These are phyloP conservation scores for Centrocercus urophasianus DNA, from an alignment of 2,113 vertebrate genomes.

Conservation along the genomic window DNA sequence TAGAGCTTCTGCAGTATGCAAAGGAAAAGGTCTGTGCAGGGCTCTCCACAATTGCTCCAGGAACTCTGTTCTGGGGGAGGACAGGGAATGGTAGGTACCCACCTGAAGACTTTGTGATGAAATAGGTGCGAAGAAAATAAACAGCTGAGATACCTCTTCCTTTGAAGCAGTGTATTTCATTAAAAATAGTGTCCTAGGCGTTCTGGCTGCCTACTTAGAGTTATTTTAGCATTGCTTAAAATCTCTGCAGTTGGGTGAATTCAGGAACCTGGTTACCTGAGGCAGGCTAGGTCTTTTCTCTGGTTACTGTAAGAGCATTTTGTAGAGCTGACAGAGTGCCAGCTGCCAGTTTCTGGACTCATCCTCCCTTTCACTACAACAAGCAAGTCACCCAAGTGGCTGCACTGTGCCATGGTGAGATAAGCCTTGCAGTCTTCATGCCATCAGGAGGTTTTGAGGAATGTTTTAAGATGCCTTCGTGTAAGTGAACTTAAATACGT, in stretches of 20 bases:
- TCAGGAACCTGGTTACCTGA: neutral
- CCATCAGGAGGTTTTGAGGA: neutral
- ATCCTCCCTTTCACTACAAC: neutral
- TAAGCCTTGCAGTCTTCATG: neutral
- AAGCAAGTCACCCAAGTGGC: neutral
- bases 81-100: neutral
- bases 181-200: neutral
- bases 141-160: neutral
- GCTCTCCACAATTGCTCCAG: neutral
- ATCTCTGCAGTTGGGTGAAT: neutral
- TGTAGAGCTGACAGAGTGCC: neutral
- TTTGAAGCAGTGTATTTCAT: neutral
- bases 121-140: neutral
- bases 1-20: neutral
- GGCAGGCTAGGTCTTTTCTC: neutral
- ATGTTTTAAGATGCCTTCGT: neutral
- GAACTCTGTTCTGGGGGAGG: neutral
- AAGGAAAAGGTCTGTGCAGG: neutral
- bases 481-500: neutral
- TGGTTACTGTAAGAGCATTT: neutral
- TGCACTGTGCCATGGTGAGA: neutral
- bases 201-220: neutral
- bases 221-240: neutral
- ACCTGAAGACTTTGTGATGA: accelerated
- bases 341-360: neutral